phyloP scores from a whole-genome alignment of 2,888 invertebrate species.

The Thymelicus acteon region DNA sequence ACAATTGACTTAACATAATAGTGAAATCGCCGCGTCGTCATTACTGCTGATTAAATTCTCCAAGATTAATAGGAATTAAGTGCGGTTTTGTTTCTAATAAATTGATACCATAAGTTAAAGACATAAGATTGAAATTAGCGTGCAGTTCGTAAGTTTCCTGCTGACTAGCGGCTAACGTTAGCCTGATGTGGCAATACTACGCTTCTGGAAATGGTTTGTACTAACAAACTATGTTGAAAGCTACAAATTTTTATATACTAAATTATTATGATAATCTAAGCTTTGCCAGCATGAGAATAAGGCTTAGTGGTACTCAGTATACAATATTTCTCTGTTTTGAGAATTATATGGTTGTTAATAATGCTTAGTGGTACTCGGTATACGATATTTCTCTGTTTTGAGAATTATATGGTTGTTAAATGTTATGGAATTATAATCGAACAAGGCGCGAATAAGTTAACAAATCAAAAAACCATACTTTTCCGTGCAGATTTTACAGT shows the following conservation, averaged over 20 bases:
- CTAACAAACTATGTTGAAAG: not conserved
- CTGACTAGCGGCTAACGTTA: not conserved
- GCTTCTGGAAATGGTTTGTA: not conserved
- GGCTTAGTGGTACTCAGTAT: not conserved
- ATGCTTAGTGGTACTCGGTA: not conserved
- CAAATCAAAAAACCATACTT: too few relatives aligned
- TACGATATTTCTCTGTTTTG: not conserved
- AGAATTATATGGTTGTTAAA: too few relatives aligned
- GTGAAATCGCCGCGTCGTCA: conserved; percentile 14
- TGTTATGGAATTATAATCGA: not conserved
- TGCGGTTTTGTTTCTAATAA: not conserved
- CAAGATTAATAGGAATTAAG: not conserved
- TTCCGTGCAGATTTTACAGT: too few relatives aligned
- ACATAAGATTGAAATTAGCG: not conserved
- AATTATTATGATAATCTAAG: not conserved
- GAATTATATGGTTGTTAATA: not conserved
- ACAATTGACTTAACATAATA: conserved; percentile 20
- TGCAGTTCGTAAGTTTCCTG: conserved; percentile 2
- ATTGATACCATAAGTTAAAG: not conserved
- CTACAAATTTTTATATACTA: not conserved
- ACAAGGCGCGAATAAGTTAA: not conserved
- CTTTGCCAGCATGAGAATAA: not conserved
- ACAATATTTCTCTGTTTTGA: not conserved
- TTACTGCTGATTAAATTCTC: conserved; percentile 2
- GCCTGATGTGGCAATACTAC: conserved; percentile 10